Evolutionary conservation across 1,140 invertebrate species (phyloP).

Genomic region (Sycophila sp.): DNA sequence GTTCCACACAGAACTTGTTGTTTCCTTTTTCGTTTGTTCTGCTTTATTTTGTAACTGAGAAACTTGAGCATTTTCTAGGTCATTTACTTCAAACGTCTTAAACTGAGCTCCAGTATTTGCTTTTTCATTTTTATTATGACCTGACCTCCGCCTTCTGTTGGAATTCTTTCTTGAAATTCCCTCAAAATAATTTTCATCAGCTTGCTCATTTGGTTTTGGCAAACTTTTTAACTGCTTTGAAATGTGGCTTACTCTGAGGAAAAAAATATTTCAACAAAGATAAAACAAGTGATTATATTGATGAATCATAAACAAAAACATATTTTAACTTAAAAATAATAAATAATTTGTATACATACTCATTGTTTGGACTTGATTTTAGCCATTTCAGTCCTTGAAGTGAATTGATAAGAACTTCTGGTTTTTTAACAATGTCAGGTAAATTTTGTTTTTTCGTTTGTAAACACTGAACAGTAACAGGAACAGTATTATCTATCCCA

Average conservation of each 20-base stretch:
- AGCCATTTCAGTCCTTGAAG: constrained; percentile 49
- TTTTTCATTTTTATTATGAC: neutral
- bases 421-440: constrained; percentile 27
- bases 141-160: neutral
- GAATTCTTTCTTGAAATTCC: neutral
- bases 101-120: neutral
- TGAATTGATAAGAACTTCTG: constrained; percentile 39
- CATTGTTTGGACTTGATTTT: constrained; percentile 37
- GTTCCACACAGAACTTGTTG: constrained; percentile 15
- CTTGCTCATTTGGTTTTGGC: neutral
- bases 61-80: neutral
- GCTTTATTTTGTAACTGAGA: constrained; percentile 6
- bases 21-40: neutral
- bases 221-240: neutral
- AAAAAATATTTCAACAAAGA: neutral
- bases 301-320: neutral
- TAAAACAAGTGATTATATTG: neutral
- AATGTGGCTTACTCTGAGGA: neutral
- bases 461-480: no score
- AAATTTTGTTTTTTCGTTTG: constrained; percentile 26
- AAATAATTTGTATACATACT: constrained; percentile 23
- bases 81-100: neutral
- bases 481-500: no score
- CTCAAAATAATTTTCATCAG: neutral
- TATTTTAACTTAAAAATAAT: neutral